Conservation (phyloP, 2,888 invertebrate species). For the Thymelicus acteon region DNA sequence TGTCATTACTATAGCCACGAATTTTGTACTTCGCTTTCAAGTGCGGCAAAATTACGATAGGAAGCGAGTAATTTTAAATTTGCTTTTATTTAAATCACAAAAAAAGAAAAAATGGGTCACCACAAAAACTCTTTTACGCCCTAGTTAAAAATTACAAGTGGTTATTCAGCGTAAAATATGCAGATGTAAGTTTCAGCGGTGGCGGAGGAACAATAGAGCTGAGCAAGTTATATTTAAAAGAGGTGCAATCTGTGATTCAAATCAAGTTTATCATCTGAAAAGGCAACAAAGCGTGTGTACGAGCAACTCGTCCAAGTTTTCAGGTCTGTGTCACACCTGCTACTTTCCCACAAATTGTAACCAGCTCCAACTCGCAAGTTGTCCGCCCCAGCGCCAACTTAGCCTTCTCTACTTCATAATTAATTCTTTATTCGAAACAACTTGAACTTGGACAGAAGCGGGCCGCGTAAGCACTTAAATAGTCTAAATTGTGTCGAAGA, state of each 20-base stretch:
- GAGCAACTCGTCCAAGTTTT: conserved; percentile 65
- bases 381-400: conserved; percentile 66
- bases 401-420: conserved; percentile 78
- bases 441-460: conserved; percentile 75
- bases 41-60: conserved; percentile 32
- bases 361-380: conserved; percentile 74
- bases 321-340: conserved; percentile 75
- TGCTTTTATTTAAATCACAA: conserved; percentile 37
- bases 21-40: conserved; percentile 21
- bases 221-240: conserved; percentile 54
- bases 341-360: conserved; percentile 81
- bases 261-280: conserved; percentile 80
- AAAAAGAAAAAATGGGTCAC: conserved; percentile 36
- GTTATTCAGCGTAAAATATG: conserved; percentile 38
- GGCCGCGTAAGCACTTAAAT: conserved; percentile 81
- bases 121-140: conserved; percentile 37
- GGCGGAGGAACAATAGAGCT: conserved; percentile 31
- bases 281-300: conserved; percentile 80
- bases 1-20: conserved; percentile 15
- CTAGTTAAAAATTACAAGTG: conserved; percentile 38
- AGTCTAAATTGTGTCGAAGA: conserved; percentile 79
- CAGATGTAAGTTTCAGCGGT: conserved; percentile 36
- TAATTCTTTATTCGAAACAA: conserved; percentile 84
- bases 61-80: conserved; percentile 35
- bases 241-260: conserved; percentile 80